Base-by-base conservation (phyloP, 2,888 invertebrate genomes). In the Lucinisca nassula region DNA sequence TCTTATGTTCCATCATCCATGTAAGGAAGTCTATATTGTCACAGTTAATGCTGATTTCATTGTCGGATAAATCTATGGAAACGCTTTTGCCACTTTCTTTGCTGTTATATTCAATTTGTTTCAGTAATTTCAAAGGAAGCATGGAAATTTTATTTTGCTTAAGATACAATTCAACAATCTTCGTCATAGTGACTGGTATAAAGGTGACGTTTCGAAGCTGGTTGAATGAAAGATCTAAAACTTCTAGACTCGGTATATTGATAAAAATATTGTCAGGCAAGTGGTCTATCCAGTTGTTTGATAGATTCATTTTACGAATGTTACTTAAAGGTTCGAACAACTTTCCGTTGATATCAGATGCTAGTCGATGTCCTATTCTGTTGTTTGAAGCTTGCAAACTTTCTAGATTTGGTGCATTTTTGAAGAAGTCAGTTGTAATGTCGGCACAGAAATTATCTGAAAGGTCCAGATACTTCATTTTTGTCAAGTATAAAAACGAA, bases 221-320 rank as follows among this genome's bases (percentile, higher is more conserved):
- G 49, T 88, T 88, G 1, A 24, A 38, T n/a, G 85, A 84, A 0
- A 89, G 40, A 76, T 89, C 82, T 2, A 89, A 49, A 21, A 21
- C 45, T 40, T 76, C 72, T 37, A 81, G 58, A 72, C 3, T 32
- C 6, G 2, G 2, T 8, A 35, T 12, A 17, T 35, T 4, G 17
- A n/a, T 40, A 24, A 72, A 72, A 35, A 35, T 27, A 24, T 72
- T 32, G n/a, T 72, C 72, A 2, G 72, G 37, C 4, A 72, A 24
- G n/a, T 4, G 1, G 14, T 72, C 38, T 21, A 74, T 35, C 0
- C 1, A 1, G 21, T 74, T 74, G 21, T 27, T 38, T 6, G 40
- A 12, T n/a, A 74, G 30, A 10, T 30, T 40, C 1, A 74, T 40
- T 1, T 45, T 74, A 10, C 6, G 10, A 3, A 74, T 2, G 30